These are phyloP conservation scores for Sepioteuthis lessoniana DNA, from an alignment of 2,888 invertebrate species.

Conservation along the genomic window DNA sequence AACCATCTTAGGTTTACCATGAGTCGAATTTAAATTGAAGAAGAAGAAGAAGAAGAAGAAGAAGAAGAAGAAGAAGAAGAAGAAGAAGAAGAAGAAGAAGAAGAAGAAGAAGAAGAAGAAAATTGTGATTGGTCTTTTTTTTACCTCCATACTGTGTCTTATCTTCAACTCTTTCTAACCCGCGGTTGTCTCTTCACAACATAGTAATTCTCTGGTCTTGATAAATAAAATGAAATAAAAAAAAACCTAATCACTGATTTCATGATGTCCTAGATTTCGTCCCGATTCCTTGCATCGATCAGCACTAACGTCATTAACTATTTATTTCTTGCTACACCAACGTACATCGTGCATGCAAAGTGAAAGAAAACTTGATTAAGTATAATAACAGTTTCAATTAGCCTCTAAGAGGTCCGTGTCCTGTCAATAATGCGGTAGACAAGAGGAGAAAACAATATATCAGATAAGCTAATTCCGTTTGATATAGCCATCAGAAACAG, in stretches of 20 bases:
- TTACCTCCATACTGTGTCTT: not conserved
- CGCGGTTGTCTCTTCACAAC: not conserved
- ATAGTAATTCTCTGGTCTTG: not conserved
- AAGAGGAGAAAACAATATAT: not conserved
- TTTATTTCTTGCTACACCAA: not conserved
- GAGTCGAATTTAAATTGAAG: no score
- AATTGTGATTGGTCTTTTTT: not conserved
- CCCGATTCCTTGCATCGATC: not conserved
- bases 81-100: no score
- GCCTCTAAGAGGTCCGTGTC: not conserved
- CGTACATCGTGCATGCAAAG: not conserved
- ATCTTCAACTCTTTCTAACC: not conserved
- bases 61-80: no score
- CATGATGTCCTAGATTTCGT: not conserved
- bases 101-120: no score
- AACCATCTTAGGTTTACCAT: no score
- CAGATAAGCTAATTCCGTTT: not conserved
- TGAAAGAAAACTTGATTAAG: not conserved
- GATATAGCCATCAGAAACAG: slow-evolving; percentile 4
- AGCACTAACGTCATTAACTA: not conserved
- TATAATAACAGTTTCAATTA: not conserved
- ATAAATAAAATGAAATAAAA: not conserved
- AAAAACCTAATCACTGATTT: not conserved
- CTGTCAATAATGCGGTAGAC: not conserved
- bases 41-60: no score